Conservation (phyloP, 1,140 invertebrate genomes). For the Drosophila trapezifrons region DNA sequence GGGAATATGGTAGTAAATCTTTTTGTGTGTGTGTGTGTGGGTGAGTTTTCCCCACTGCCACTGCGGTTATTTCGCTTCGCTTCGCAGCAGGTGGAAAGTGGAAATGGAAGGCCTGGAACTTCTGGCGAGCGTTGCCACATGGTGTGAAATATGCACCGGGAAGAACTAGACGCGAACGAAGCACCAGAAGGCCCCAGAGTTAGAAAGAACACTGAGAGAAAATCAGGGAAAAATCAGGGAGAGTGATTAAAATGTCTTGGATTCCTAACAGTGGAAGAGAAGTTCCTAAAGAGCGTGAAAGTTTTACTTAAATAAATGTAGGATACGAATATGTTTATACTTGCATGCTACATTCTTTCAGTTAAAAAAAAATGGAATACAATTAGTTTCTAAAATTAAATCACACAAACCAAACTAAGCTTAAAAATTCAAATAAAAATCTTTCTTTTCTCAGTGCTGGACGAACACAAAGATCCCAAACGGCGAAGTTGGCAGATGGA, state of each 20-base stretch:
- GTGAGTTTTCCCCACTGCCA: slow-evolving; percentile 28
- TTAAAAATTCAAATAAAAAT: not conserved
- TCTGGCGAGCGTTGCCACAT: slow-evolving; percentile 73
- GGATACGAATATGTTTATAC: not conserved
- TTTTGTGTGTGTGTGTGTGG: slow-evolving; percentile 46
- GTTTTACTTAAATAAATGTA: not conserved
- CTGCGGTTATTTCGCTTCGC: slow-evolving; percentile 69
- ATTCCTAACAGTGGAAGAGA: not conserved
- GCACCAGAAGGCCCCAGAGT: slow-evolving; percentile 9
- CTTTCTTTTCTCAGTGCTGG: not conserved
- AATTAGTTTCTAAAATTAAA: no score
- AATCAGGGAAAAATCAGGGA: not conserved
- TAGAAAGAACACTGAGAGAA: not conserved
- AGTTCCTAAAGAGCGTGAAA: not conserved
- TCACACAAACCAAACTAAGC: no score
- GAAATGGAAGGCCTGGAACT: slow-evolving; percentile 26
- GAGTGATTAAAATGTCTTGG: not conserved
- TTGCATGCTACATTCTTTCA: not conserved
- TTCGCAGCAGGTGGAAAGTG: slow-evolving; percentile 42
- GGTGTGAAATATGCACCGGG: slow-evolving; percentile 77
- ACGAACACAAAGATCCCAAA: slow-evolving; percentile 14
- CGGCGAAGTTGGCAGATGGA: slow-evolving; percentile 41
- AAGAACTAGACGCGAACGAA: slow-evolving; percentile 28
- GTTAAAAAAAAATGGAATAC: no score
- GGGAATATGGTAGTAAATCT: slow-evolving; percentile 71